Base-by-base conservation (phyloP, 53 echinoderm and acorn worm species). In the Stichopus horrens region DNA sequence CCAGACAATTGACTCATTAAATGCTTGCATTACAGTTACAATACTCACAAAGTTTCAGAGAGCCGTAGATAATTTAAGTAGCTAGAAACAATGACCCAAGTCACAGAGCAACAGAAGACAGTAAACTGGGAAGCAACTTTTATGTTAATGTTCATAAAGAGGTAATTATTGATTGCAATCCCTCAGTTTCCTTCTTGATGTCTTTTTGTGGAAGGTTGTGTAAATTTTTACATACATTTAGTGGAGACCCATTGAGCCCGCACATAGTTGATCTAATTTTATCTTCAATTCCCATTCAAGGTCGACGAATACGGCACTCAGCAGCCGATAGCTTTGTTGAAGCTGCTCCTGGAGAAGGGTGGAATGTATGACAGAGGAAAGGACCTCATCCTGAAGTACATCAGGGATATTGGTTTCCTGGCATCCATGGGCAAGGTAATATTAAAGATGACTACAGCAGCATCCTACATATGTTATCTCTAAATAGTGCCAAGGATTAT, bases 341-440 rank as follows among this genome's bases (percentile, higher is more conserved):
- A 99, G 88, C 96, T 99, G n/a, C 94, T 99, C 21, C 92, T 99
- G 82, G 99, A 99, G 87, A 94, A 96, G 86, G 99, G 99, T 52
- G 99, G 99, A 13, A 99, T 99, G 99, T 99, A 99, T 67, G 96
- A 99, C 89, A 85, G 99, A 67, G 99, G 99, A 76, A 99, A 99
- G 87, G 99, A 99, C 54, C 91, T 99, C 18, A 99, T 95, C 88
- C 89, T 99, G 11, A 99, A 99, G 88, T 95, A 99, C 89, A 99
- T 99, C 91, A 88, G 93, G 80, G 99, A 99, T 67, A 99, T 99
- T 54, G 99, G 99, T 3, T 96, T 94, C 91, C 68, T 99, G 16
- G 99, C 96, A 54, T 87, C 94, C 77, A 96, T 96, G 96, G 99
- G 99, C 74, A 99, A 99, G 94, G 97, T 97, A 86, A 54, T 90